Evolutionary conservation across 2,113 vertebrate species (phyloP).

Genomic region (Crotalus horridus): DNA sequence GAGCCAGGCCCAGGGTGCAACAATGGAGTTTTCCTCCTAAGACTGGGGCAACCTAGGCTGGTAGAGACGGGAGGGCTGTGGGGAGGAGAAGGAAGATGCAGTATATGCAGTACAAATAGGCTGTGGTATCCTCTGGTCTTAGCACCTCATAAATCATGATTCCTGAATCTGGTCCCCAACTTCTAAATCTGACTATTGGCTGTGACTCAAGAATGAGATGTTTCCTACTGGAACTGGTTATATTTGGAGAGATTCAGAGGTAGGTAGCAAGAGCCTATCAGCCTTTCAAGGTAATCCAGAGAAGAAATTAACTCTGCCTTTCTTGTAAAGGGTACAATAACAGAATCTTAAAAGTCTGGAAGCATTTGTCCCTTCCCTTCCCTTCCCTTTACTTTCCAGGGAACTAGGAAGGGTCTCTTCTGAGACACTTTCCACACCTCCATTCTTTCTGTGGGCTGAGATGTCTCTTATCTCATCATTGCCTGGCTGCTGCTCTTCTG

Average conservation of each 20-base stretch:
- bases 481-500: not conserved
- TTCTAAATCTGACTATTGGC: not conserved
- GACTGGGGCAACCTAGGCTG: not conserved
- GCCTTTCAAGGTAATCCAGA: not conserved
- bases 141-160: not conserved
- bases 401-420: not conserved
- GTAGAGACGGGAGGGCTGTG: not conserved
- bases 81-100: not conserved
- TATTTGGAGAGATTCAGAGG: not conserved
- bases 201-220: not conserved
- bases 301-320: not conserved
- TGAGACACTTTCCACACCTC: not conserved
- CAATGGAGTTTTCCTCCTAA: not conserved
- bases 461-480: not conserved
- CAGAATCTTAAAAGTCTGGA: not conserved
- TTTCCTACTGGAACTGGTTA: not conserved
- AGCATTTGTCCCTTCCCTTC: not conserved
- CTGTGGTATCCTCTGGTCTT: not conserved
- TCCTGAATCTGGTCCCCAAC: not conserved
- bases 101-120: not conserved
- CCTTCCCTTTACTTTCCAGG: not conserved
- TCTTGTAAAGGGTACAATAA: not conserved
- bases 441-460: not conserved
- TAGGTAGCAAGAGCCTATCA: not conserved
- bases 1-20: not conserved